A percentile compares a stretch with the other conserved stretches of the same genome.
Evolutionary conservation across 2,113 vertebrate genomes (phyloP).

Genomic region (Desmodus rotundus): DNA sequence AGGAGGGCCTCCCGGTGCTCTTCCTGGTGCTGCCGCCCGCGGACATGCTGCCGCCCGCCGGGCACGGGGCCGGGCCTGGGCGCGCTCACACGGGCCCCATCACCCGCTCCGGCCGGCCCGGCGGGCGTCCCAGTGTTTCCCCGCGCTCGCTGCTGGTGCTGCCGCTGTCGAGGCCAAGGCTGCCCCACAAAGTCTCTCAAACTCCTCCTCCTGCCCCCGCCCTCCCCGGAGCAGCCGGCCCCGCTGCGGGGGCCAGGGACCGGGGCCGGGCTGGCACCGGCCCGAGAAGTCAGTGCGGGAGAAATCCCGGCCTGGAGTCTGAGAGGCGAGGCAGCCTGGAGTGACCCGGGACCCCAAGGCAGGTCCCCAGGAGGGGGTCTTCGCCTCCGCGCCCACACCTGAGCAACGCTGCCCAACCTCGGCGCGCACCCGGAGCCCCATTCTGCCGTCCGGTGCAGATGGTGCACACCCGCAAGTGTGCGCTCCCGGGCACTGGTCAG

Average conservation of each 20-base stretch:
- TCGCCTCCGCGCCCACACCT: neutral
- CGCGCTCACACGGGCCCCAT: conserved; percentile 66
- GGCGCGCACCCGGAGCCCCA: neutral
- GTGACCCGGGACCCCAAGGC: neutral
- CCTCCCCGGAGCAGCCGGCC: conserved; percentile 66
- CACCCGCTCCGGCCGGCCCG: conserved; percentile 67
- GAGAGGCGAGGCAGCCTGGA: neutral
- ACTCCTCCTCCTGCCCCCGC: conserved; percentile 56
- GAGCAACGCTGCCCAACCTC: neutral
- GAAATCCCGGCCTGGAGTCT: conserved; percentile 85
- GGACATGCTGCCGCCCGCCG: conserved; percentile 86
- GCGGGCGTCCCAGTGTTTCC: conserved; percentile 55
- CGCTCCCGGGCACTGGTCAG: neutral
- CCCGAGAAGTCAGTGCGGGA: conserved; percentile 74
- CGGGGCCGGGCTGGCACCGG: conserved; percentile 62
- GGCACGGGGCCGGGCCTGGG: conserved; percentile 72
- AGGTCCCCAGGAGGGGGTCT: neutral
- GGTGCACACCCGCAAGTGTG: neutral
- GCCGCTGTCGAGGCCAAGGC: conserved; percentile 24
- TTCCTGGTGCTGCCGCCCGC: conserved; percentile 89
- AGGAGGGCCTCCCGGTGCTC: conserved; percentile 92
- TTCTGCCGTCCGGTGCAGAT: neutral
- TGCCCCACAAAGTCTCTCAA: conserved; percentile 67
- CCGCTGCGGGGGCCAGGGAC: conserved; percentile 68
- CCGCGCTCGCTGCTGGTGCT: neutral